A percentile compares a stretch with the other conserved stretches of the same genome.
phyloP scores from a whole-genome alignment of 2,797 vertebrate genomes.

The Crocodylus rhombifer region DNA sequence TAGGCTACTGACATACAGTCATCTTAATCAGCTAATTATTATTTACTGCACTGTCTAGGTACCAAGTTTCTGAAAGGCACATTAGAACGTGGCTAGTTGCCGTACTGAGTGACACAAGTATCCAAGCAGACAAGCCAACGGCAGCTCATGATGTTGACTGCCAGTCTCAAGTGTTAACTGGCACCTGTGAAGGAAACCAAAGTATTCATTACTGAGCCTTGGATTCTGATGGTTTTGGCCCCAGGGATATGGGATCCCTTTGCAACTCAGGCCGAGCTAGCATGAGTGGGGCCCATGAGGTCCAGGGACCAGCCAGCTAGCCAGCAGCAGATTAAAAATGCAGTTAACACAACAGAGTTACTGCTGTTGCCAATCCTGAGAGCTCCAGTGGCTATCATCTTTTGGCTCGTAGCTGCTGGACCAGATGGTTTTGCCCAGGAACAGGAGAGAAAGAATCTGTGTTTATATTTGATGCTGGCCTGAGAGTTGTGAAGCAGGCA shows the following conservation, averaged over 20 bases:
- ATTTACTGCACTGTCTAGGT: not conserved
- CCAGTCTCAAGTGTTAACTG: not conserved
- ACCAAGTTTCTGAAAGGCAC: not conserved
- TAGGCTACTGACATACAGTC: not conserved
- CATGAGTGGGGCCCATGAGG: not conserved
- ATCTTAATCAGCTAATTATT: not conserved
- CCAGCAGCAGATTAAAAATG: not conserved
- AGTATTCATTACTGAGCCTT: not conserved
- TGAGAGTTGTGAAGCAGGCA: not conserved
- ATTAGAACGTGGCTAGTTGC: not conserved
- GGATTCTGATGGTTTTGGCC: accelerated
- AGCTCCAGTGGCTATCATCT: not conserved
- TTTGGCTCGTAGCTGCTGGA: not conserved
- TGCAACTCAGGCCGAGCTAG: not conserved
- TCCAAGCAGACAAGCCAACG: not conserved
- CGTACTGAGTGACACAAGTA: not conserved
- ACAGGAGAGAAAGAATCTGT: not conserved
- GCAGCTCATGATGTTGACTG: not conserved
- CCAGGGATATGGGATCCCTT: not conserved
- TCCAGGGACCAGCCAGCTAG: not conserved
- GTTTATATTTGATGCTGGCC: not conserved
- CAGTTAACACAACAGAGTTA: not conserved
- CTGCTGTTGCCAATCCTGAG: not conserved
- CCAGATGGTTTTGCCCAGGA: not conserved
- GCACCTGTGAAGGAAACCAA: not conserved